Percentiles rank a stretch among this genome's conserved stretches.
phyloP scores from a whole-genome alignment of 2,888 invertebrate species.

The Sesia apiformis region DNA sequence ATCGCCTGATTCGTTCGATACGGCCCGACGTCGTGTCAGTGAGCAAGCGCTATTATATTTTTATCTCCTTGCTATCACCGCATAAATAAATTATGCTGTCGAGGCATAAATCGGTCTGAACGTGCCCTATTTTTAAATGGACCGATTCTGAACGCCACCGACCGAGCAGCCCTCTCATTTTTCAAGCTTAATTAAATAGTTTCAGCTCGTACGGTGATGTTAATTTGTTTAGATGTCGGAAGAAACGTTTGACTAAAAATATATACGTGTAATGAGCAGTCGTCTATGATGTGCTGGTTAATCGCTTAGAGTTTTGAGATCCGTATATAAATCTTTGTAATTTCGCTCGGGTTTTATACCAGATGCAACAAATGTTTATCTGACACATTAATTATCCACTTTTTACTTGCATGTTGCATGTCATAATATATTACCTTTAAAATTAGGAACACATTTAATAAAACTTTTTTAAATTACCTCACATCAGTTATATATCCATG shows the following conservation, averaged over 20 bases:
- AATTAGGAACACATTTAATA: too few species aligned
- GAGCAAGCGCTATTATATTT: background rate
- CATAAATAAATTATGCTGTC: conserved; percentile 7
- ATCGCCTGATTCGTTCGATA: too few species aligned
- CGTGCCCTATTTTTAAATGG: conserved; percentile 5
- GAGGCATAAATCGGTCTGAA: conserved; percentile 7
- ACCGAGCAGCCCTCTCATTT: conserved; percentile 17
- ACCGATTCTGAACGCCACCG: conserved; percentile 1
- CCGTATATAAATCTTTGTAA: too few species aligned
- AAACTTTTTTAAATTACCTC: too few species aligned
- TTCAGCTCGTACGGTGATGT: conserved; percentile 14
- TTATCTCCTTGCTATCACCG: conserved; percentile 2
- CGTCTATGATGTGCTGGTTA: too few species aligned
- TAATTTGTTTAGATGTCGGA: conserved; percentile 21
- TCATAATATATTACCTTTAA: too few species aligned
- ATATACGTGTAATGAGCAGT: conserved; percentile 1
- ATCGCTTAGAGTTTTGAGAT: too few species aligned
- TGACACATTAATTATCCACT: too few species aligned
- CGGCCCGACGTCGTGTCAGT: background rate
- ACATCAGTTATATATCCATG: too few species aligned
- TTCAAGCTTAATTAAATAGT: conserved; percentile 35
- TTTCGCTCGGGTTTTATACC: too few species aligned
- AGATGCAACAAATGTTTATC: too few species aligned
- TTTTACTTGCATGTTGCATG: too few species aligned
- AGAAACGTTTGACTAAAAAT: conserved; percentile 7